Conservation (phyloP, 1,140 invertebrate species). For the Portunus trituberculatus region DNA sequence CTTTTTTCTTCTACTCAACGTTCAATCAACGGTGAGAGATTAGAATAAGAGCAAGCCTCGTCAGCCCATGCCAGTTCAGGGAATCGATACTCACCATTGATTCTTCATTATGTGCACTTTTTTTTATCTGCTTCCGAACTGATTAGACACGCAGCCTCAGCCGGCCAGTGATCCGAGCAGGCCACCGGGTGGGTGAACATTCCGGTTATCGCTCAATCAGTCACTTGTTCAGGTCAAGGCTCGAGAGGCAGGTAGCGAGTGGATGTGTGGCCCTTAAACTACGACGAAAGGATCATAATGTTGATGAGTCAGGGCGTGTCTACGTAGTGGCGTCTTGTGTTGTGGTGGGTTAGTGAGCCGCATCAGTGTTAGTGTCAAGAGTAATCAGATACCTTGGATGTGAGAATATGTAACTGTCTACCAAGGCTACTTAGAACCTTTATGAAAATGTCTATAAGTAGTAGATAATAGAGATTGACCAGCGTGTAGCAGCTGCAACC, state of each 20-base stretch:
- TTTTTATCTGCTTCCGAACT: not conserved
- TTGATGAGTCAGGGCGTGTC: no score
- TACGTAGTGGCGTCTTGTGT: no score
- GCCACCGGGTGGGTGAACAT: not conserved
- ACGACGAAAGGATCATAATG: no score
- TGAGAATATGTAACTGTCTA: no score
- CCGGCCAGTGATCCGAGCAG: not conserved
- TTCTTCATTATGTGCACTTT: constrained; percentile 14
- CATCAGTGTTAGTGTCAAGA: no score
- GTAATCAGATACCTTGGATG: no score
- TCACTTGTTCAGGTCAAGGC: not conserved
- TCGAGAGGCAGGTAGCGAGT: not conserved
- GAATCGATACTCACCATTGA: not conserved
- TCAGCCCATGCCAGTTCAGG: not conserved
- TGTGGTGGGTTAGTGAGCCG: no score
- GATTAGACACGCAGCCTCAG: not conserved
- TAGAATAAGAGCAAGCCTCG: not conserved
- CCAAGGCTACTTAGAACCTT: no score
- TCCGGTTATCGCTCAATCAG: not conserved
- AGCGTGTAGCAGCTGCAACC: no score
- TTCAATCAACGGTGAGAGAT: constrained; percentile 11
- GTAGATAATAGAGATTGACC: no score
- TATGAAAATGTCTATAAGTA: no score
- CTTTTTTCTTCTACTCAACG: not conserved
- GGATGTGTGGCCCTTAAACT: no score